These are phyloP conservation scores for Mythimna impura DNA, from an alignment of 2,888 invertebrate species.

Conservation along the genomic window DNA sequence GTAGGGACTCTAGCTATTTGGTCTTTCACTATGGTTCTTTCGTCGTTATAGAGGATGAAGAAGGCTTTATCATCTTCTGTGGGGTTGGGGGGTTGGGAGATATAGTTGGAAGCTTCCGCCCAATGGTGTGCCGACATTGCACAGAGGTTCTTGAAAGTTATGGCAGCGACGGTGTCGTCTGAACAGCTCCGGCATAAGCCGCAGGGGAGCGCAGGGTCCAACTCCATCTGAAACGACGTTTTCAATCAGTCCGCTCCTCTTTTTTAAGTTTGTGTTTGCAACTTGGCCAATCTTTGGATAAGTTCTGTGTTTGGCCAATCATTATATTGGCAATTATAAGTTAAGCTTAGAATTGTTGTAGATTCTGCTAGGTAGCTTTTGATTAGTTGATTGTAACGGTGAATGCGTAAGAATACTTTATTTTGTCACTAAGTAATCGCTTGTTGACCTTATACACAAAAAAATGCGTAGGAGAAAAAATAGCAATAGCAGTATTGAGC, in stretches of 20 bases:
- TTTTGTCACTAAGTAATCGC: background rate
- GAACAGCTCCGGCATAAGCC: constrained; percentile 79
- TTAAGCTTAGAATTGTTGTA: background rate
- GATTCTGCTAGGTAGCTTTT: constrained; percentile 4
- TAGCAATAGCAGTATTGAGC: background rate
- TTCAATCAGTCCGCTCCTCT: constrained; percentile 81
- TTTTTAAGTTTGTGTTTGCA: constrained; percentile 47
- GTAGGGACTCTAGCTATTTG: constrained; percentile 57
- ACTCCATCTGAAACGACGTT: constrained; percentile 85
- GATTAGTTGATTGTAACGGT: background rate
- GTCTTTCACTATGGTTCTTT: constrained; percentile 69
- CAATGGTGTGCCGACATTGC: constrained; percentile 75
- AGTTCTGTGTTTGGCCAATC: constrained; percentile 26
- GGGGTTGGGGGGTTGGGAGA: constrained; percentile 66
- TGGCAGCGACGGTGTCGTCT: constrained; percentile 72
- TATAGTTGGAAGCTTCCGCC: constrained; percentile 67
- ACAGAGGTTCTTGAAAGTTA: constrained; percentile 76
- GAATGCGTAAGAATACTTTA: background rate
- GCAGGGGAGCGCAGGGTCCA: constrained; percentile 76
- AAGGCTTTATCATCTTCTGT: constrained; percentile 70
- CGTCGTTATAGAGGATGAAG: constrained; percentile 72
- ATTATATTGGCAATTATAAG: constrained; percentile 2
- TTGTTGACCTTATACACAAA: background rate
- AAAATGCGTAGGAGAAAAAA: background rate
- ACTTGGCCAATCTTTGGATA: constrained; percentile 52